phyloP scores from a whole-genome alignment of 2,113 vertebrate genomes.

The Motacilla tschutschensis region DNA sequence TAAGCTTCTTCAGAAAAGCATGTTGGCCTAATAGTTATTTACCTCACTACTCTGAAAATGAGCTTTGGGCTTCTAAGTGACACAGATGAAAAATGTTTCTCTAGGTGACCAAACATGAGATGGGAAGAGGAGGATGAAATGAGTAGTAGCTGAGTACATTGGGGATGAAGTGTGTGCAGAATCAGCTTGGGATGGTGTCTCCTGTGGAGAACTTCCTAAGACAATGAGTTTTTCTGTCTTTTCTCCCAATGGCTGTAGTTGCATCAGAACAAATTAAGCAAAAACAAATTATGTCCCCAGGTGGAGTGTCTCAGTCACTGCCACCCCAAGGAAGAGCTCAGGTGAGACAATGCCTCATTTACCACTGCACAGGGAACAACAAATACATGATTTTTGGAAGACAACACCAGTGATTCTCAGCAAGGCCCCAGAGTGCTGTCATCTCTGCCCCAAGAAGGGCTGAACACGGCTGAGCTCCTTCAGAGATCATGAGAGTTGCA shows the following conservation, averaged over 20 bases:
- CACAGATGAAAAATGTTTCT: neutral
- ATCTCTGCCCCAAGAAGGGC: neutral
- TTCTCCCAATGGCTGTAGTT: neutral
- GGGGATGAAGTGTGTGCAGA: neutral
- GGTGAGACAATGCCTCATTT: conserved; percentile 21
- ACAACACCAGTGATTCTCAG: neutral
- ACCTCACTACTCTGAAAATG: neutral
- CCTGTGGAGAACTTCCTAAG: neutral
- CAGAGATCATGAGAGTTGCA: neutral
- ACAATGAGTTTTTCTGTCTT: neutral
- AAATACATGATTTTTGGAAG: neutral
- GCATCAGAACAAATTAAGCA: neutral
- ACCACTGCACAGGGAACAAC: neutral
- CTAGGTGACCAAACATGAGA: neutral
- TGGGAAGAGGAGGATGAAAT: neutral
- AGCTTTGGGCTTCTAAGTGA: neutral
- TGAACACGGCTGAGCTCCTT: neutral
- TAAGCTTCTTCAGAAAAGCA: neutral
- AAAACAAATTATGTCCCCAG: neutral
- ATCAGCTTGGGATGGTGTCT: neutral
- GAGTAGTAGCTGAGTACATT: neutral
- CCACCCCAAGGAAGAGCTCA: conserved; percentile 30
- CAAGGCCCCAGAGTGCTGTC: neutral
- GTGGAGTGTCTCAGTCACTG: neutral
- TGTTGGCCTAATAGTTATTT: neutral